These are phyloP conservation scores for Zaprionus taronus DNA, from an alignment of 1,140 invertebrate genomes.

Conservation along the genomic window DNA sequence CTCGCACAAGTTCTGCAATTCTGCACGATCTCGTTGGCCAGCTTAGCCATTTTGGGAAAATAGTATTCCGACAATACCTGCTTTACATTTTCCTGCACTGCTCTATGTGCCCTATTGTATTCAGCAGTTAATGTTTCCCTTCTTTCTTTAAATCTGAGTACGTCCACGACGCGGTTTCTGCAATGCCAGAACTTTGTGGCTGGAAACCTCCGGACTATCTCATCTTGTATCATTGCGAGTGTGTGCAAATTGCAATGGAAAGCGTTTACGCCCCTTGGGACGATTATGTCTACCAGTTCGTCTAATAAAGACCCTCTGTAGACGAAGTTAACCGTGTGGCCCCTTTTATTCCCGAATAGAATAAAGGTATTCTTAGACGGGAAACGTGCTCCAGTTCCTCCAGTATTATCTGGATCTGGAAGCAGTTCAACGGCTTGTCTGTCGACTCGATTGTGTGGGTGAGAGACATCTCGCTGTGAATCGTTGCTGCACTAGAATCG, in stretches of 20 bases:
- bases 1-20: background rate
- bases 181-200: background rate
- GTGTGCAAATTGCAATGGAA: slow-evolving; percentile 11
- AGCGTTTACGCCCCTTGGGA: background rate
- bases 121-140: slow-evolving; percentile 3
- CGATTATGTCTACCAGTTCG: background rate
- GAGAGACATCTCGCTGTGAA: background rate
- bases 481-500: background rate
- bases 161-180: background rate
- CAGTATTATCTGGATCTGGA: slow-evolving; percentile 17
- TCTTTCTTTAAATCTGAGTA: background rate
- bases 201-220: background rate
- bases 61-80: slow-evolving; percentile 4
- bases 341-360: background rate
- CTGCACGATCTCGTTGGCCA: background rate
- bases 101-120: slow-evolving; percentile 1
- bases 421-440: slow-evolving; percentile 18
- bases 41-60: background rate
- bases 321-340: background rate
- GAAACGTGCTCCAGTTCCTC: slow-evolving; percentile 1
- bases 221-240: slow-evolving; percentile 14
- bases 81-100: slow-evolving; percentile 4
- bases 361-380: background rate
- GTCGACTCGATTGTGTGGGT: slow-evolving; percentile 3
- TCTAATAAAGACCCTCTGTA: background rate